Base-by-base conservation (phyloP, 2,113 vertebrate species). In the Illadopsis cleaveri region DNA sequence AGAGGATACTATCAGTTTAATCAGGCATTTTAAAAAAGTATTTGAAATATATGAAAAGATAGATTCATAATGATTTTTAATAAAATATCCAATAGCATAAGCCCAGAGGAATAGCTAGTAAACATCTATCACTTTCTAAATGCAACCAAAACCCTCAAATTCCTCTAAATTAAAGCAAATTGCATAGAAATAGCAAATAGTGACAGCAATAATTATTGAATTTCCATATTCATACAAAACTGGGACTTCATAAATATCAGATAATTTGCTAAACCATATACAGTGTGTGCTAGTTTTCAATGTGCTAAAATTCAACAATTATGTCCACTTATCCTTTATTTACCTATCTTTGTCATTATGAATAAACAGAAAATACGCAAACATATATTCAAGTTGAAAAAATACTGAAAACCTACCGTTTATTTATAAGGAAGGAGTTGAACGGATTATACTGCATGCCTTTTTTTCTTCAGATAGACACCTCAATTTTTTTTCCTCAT, bases 21-120 rank as follows among this genome's bases (percentile, higher is more conserved):
- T 22, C 8, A 62, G 8, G 7, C 5, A 62, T n/a, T 70, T 73
- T 75, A 16, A 0, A 0, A 0, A 58, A 66, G 64, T 0, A 2
- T 42, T 42, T 56, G 4, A 68, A 68, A 53, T 62, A 40, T 5
- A 42, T 10, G 33, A 58, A 68, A 14, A 9, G 0, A 22, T 20
- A 54, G 18, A 20, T 62, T 68, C 33, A 40, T 10, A 12, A 1
- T 12, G 18, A n/a, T 51, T 89, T 87, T 48, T 68, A 56, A 47
- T 37, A 83, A 77, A 80, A 48, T 28, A 7, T 53, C 15, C 14
- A 56, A 35, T 15, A 62, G 2, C 8, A 25, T 51, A 79, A 81
- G 62, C 20, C 3, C 56, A 82, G 12, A 66, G 5, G 21, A 88
- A 48, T 31, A 73, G 3, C 21, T 84, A 20, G 22, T n/a, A 70